Conservation (phyloP, 2,113 vertebrate species). For the Terrapene triunguis region DNA sequence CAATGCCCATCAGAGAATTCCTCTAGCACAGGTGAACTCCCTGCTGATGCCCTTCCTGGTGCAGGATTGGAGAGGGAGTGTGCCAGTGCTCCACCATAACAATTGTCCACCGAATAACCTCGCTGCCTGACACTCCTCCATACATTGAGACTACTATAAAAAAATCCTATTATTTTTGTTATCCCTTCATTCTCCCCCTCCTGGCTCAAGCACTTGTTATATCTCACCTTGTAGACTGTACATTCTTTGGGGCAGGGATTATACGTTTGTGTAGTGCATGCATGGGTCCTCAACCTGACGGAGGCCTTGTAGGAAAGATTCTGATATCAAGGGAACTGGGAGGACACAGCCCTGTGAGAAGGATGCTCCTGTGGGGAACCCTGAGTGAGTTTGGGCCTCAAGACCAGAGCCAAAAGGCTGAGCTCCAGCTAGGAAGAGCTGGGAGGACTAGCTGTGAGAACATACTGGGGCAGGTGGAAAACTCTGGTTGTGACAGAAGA, state of each 20-base stretch:
- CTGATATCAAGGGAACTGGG: no score
- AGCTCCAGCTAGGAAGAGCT: background rate
- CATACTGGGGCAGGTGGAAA: background rate
- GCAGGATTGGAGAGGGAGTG: no score
- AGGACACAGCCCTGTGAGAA: background rate
- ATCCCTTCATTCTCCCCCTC: background rate
- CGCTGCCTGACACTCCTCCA: background rate
- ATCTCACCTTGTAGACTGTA: background rate
- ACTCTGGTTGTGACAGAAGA: background rate
- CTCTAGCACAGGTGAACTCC: no score
- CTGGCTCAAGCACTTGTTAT: background rate
- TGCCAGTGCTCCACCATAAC: no score
- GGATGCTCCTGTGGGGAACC: background rate
- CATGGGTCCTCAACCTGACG: background rate
- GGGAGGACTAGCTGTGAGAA: background rate
- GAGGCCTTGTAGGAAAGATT: background rate
- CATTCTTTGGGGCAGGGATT: background rate
- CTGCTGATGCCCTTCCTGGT: no score
- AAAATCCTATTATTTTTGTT: background rate
- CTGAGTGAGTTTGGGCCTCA: background rate
- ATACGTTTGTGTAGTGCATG: background rate
- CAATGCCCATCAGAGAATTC: no score
- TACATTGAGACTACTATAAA: background rate
- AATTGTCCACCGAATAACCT: no score
- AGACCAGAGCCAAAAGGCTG: background rate